Base-by-base conservation (phyloP, 2,113 vertebrate species). In the Sturnus vulgaris region DNA sequence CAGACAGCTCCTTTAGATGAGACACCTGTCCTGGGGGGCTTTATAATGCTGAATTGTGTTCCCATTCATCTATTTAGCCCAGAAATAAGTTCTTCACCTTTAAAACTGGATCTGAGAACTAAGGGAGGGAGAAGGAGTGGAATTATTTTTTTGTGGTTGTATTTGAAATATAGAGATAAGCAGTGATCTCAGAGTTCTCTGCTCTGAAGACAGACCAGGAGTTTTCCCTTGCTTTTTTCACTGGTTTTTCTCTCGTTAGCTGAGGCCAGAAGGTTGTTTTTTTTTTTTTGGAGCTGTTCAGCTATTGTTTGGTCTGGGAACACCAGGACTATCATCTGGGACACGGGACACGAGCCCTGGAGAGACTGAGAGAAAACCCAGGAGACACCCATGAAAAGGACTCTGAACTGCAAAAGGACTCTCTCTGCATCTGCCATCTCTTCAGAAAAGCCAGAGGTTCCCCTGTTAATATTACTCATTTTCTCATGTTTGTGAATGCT, bases 121-220 rank as follows among this genome's bases (percentile, higher is more conserved):
- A 78, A 63, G 12, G 1, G 0, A 12, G 4, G 5, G 7, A n/a
- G 46, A 40, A n/a, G 47, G 1, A 1, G 15, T 13, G 46, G 35
- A 42, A 27, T 10, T n/a, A 37, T 37, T 63, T 47, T 77, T 27
- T 39, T 1, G 0, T 0, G 2, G 28, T 35, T 50, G 12, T 33
- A 27, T 25, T 21, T 5, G 7, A 40, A 25, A 25, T 10, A 25
- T 8, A 49, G 22, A 33, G 28, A 21, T 40, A 16, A 63, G 23
- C 10, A 52, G 23, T 21, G 10, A 12, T 27, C 17, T 42, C 0
- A 4, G 46, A 33, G 10, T 50, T 40, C 46, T 50, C 28, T 4
- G 1, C 46, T 33, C 35, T 50, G 17, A 16, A 77, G 28, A 40
- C 0, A 0, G 27, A 49, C 9, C 3, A 1, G 35, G 46, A 77